Conservation (phyloP, 2,888 invertebrate species). For the Frankliniella fusca region DNA sequence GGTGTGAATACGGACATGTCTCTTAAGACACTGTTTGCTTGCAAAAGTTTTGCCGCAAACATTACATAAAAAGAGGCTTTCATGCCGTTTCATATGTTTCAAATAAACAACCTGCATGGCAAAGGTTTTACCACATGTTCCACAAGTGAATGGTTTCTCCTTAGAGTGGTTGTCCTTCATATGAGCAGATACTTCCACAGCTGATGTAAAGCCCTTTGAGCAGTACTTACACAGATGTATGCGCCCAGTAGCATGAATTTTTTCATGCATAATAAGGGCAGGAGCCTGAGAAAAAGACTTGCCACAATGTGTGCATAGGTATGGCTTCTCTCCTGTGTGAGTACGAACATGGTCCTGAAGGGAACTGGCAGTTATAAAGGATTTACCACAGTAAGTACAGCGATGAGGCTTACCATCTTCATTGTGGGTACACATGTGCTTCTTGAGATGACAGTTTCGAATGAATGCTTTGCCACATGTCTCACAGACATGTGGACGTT, state of each 20-base stretch:
- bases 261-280: conserved; percentile 36
- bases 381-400: conserved; percentile 32
- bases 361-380: conserved; percentile 15
- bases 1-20: conserved; percentile 52
- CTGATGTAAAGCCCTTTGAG: not conserved
- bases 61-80: conserved; percentile 37
- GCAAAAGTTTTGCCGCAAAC: conserved; percentile 48
- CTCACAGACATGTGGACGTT: conserved; percentile 38
- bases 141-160: conserved; percentile 47
- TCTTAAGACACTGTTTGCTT: conserved; percentile 46
- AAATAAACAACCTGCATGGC: conserved; percentile 14
- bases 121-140: conserved; percentile 48
- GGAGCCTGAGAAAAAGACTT: conserved; percentile 47
- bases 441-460: conserved; percentile 37
- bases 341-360: conserved; percentile 37
- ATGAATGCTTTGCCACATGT: conserved; percentile 38
- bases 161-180: conserved; percentile 46
- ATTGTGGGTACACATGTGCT: conserved; percentile 36
- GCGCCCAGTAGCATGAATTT: conserved; percentile 36
- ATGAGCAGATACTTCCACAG: conserved; percentile 46
- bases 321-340: conserved; percentile 49
- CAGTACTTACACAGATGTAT: conserved; percentile 2
- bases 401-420: conserved; percentile 35
- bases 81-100: not conserved
- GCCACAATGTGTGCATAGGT: conserved; percentile 47